A percentile compares a stretch with the other conserved stretches of the same genome.
Evolutionary conservation across 92 coral and sea anemone species (phyloP).

Genomic region (Phenganax stokvisi): DNA sequence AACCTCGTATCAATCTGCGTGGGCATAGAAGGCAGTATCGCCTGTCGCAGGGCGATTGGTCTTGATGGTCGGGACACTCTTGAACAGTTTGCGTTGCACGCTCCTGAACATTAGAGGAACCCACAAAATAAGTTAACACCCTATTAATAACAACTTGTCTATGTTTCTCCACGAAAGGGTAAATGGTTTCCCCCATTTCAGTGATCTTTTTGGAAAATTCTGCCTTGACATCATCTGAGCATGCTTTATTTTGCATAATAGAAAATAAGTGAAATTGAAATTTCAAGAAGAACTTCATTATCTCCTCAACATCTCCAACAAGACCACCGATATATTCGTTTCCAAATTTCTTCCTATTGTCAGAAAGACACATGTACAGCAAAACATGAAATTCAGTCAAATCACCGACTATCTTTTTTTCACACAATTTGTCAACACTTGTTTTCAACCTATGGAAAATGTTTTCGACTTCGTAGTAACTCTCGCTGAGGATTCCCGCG

Average conservation of each 20-base stretch:
- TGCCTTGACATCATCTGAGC: slow-evolving; percentile 32
- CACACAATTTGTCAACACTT: background rate
- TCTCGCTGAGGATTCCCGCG: slow-evolving; percentile 11
- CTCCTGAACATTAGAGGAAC: background rate
- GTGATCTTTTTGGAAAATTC: slow-evolving; percentile 27
- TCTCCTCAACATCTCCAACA: background rate
- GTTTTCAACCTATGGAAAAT: background rate
- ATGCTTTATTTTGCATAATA: slow-evolving; percentile 4
- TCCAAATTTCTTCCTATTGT: background rate
- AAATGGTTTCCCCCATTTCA: slow-evolving; percentile 34
- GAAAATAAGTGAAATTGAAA: slow-evolving; percentile 35
- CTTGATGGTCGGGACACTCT: too few relatives aligned
- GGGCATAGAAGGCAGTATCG: too few relatives aligned
- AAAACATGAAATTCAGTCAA: slow-evolving; percentile 43
- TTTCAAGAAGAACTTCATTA: slow-evolving; percentile 23
- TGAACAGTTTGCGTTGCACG: background rate
- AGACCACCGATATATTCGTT: background rate
- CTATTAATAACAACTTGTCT: slow-evolving; percentile 21
- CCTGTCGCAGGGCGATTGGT: too few relatives aligned
- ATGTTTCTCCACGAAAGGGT: slow-evolving; percentile 27
- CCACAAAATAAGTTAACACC: slow-evolving; percentile 36
- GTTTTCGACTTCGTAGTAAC: slow-evolving; percentile 17
- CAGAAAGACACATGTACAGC: slow-evolving; percentile 33
- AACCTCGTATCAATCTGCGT: too few relatives aligned
- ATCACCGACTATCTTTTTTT: background rate